A percentile compares a stretch with the other conserved stretches of the same genome.
Conservation (phyloP, 2,113 vertebrate genomes). For the Bettongia penicillata region DNA sequence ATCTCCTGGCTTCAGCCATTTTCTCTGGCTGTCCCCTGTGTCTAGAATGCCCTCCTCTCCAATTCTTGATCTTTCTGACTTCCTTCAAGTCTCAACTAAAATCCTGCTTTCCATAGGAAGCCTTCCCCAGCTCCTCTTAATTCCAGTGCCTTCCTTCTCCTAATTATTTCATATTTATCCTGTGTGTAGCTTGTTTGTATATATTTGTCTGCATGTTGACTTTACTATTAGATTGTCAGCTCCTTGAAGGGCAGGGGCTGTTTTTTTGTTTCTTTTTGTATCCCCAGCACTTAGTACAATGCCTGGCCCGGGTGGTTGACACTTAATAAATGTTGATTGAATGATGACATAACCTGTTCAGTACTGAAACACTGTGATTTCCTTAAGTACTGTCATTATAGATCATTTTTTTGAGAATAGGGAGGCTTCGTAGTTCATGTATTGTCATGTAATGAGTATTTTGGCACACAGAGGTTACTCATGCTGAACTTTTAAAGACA, state of each 20-base stretch:
- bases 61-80: background rate
- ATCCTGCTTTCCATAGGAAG: background rate
- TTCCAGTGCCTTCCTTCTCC: background rate
- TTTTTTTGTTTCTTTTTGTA: background rate
- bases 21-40: background rate
- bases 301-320: background rate
- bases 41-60: background rate
- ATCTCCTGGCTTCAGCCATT: background rate
- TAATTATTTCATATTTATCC: background rate
- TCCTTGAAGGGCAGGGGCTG: background rate
- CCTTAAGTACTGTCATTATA: background rate
- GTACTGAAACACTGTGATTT: background rate
- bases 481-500: background rate
- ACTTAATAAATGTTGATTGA: background rate
- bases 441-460: background rate
- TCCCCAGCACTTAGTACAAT: background rate
- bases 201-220: background rate
- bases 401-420: background rate
- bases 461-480: background rate
- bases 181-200: background rate
- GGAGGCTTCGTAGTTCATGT: background rate
- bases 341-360: background rate
- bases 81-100: background rate
- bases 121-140: background rate
- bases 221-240: background rate